Evolutionary conservation across 2,797 vertebrate genomes (phyloP), one percentile per base, ranked within the genome.

Genomic region (Ceyx erithaca): DNA sequence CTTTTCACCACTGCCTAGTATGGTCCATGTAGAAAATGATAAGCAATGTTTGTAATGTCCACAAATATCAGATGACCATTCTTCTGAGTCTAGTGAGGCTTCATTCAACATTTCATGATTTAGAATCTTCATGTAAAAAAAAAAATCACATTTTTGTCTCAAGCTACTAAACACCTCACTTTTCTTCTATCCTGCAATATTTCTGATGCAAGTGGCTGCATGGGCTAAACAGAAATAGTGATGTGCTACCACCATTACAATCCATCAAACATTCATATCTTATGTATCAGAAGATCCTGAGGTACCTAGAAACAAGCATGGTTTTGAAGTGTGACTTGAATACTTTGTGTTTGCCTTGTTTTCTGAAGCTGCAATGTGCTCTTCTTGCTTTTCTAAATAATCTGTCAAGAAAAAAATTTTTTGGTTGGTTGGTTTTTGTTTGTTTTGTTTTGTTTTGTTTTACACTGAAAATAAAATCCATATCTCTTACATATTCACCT

Each of bases 101-200:
- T 75, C 33, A 41, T 64, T 66, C 33, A 62, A 19, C 10, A 25
- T 49, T 43, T 33, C 20, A 13, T 57, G 61, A 23, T 57, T 78
- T 85, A 63, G 9, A 10, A 46, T 30, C 22, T 85, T 85, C 15
- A 26, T 16, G 18, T 58, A 9, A 75, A 63, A 57, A 33, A 63
- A 62, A 33, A 52, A 40, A 28, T 14, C 14, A 9, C 4, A 9
- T 64, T 57, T n/a, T 82, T 75, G 1, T 75, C 16, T 61, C 13
- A 16, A 72, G 15, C 6, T 79, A 3, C 2, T 45, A 28, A 89
- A 48, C 6, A 31, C 2, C 2, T 61, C 5, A 0, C 1, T 9
- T 72, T 82, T 54, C 4, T 80, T 82, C 19, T 62, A 8, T 40
- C 33, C 21, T 41, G 17, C 59, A 86, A 49, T 43, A 30, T 23